phyloP scores from a whole-genome alignment of 2,113 vertebrate species.

The Mungos mungo region DNA sequence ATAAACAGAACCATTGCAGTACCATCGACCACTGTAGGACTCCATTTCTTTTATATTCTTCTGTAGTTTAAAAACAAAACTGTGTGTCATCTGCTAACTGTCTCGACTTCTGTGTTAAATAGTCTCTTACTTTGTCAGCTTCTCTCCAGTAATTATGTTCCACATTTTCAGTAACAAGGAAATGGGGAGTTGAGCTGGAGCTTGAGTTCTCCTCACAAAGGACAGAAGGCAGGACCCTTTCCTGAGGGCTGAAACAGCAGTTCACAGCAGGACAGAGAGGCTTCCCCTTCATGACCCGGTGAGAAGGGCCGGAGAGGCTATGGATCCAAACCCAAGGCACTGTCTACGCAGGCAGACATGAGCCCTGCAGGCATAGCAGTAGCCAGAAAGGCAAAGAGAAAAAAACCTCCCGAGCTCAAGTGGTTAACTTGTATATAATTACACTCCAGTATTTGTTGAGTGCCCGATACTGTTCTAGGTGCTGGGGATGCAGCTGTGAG shows the following conservation, averaged over 20 bases:
- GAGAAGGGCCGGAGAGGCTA: not conserved
- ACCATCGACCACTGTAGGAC: not conserved
- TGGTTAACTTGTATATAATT: not conserved
- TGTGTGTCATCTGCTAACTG: not conserved
- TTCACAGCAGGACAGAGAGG: not conserved
- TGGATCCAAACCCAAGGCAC: not conserved
- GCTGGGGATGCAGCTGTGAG: too few species aligned
- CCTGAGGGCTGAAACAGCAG: not conserved
- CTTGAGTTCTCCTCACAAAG: not conserved
- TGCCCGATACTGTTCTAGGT: not conserved
- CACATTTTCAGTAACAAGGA: not conserved
- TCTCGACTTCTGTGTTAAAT: not conserved
- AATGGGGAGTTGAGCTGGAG: not conserved
- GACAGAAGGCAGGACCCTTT: not conserved
- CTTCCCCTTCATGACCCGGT: not conserved
- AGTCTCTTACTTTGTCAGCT: not conserved
- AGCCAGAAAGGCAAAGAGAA: not conserved
- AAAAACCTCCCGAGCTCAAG: not conserved
- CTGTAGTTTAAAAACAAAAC: not conserved
- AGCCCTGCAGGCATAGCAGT: not conserved
- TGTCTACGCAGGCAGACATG: not conserved
- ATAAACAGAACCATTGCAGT: not conserved
- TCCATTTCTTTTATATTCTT: not conserved
- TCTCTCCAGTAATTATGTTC: not conserved
- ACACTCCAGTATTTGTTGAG: not conserved